These are phyloP conservation scores for Cyaniris semiargus DNA, from an alignment of 2,888 invertebrate genomes.

Conservation along the genomic window DNA sequence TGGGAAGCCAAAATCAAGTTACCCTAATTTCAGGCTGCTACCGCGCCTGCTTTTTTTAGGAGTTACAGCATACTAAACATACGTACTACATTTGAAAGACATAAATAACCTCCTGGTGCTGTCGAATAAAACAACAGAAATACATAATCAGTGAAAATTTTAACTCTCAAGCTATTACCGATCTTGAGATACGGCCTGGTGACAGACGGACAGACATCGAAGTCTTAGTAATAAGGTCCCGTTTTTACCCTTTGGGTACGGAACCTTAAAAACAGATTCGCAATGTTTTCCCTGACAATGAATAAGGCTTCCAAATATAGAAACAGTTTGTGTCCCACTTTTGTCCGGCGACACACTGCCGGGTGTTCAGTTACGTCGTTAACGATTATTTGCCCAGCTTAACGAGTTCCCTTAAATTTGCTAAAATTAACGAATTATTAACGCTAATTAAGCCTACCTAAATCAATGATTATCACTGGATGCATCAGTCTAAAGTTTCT, in stretches of 20 bases:
- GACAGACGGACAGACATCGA: no score
- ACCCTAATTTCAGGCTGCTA: not conserved
- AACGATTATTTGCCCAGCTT: conserved; percentile 12
- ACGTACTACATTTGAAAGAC: not conserved
- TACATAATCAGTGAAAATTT: no score
- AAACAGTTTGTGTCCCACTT: conserved; percentile 6
- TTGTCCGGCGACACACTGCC: not conserved
- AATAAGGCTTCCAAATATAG: conserved; percentile 14
- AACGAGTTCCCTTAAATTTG: conserved; percentile 9
- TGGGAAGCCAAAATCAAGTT: not conserved
- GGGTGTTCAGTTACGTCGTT: conserved; percentile 12
- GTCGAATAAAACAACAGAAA: not conserved
- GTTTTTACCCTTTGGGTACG: no score
- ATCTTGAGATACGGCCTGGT: no score
- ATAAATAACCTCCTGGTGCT: no score
- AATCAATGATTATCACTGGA: not conserved
- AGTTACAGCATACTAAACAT: not conserved
- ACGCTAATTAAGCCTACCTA: not conserved
- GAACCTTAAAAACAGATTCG: not conserved
- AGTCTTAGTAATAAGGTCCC: no score
- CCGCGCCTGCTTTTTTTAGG: not conserved
- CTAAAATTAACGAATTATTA: not conserved
- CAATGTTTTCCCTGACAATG: not conserved
- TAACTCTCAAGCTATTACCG: no score
- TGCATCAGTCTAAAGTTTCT: not conserved